phyloP scores from a whole-genome alignment of 2,888 invertebrate genomes.

The Ceriagrion tenellum region DNA sequence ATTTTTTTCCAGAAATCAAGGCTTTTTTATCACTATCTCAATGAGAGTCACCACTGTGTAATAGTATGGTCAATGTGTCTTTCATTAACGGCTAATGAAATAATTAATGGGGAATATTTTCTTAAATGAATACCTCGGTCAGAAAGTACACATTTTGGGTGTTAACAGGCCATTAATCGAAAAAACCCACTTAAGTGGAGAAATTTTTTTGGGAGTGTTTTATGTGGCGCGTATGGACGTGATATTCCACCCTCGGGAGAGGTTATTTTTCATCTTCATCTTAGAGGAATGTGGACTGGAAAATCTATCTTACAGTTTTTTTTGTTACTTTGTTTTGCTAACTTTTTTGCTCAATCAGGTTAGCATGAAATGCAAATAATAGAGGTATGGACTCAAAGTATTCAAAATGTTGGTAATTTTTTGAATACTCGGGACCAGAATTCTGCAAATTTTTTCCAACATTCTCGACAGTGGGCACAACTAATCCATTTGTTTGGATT shows the following conservation, averaged over 20 bases:
- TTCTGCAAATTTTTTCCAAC: too few species aligned
- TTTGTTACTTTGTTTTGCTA: too few species aligned
- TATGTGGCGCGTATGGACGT: neutral
- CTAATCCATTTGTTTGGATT: too few species aligned
- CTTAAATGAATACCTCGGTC: neutral
- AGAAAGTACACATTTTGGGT: neutral
- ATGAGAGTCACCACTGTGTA: neutral
- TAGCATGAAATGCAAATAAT: too few species aligned
- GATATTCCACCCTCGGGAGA: neutral
- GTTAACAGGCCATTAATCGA: neutral
- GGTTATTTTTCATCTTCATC: too few species aligned
- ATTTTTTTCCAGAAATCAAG: neutral
- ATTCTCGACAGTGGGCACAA: too few species aligned
- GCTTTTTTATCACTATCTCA: neutral
- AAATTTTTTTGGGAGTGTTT: neutral
- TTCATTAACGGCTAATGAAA: neutral
- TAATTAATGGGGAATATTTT: neutral
- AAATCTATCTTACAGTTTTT: too few species aligned
- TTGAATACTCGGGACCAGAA: too few species aligned
- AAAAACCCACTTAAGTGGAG: neutral
- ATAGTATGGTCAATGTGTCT: neutral
- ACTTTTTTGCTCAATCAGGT: too few species aligned
- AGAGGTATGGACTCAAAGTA: too few species aligned
- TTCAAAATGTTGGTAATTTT: too few species aligned
- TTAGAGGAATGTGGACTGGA: too few species aligned